Base-by-base conservation (phyloP, 2,113 vertebrate species). In the Saguinus imperator region DNA sequence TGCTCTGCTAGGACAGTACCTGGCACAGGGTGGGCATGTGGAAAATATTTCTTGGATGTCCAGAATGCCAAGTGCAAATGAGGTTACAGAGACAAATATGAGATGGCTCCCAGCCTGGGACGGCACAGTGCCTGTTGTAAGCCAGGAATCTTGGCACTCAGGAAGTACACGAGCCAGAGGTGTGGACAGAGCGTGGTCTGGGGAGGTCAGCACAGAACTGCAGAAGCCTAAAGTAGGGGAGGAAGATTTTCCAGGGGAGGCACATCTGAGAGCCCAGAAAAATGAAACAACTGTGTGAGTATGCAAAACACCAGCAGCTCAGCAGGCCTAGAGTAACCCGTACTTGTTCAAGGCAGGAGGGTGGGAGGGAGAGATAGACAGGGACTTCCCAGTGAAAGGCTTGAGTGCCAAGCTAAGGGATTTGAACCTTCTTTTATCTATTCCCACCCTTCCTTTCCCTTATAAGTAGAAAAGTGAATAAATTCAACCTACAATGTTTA, bases 41-140 rank as follows among this genome's bases (percentile, higher is more conserved):
- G 89, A 91, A 91, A 91, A 32, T 75, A 82, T 52, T 84, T 75
- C 75, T 8, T 82, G 27, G 72, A 82, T 18, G 29, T 77, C 70
- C 85, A 52, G 0, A 3, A 16, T 87, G 70, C 32, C 82, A 87
- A 94, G 23, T 21, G 66, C 25, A n/a, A 52, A 89, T 79, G 48
- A 92, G 8, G 50, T 43, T 73, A 55, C 52, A 68, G 18, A 75
- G 61, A 66, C 32, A 97, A 57, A 14, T 32, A 66, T n/a, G 25
- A 86, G 52, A 75, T 5, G 20, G 14, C 50, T 70, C 23, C 52
- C 64, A 87, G 73, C 13, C 45, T 40, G 5, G 25, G 27, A 37
- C 82, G 40, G 55, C 1, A 1, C 5, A 50, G 45, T 75, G 35
- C 57, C 50, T 48, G 1, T 8, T 7, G 0, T 45, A 52, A 45